A percentile compares a stretch with the other conserved stretches of the same genome.
These are phyloP conservation scores for Phyllostomus discolor DNA, from an alignment of 2,113 vertebrate genomes.

Conservation along the genomic window DNA sequence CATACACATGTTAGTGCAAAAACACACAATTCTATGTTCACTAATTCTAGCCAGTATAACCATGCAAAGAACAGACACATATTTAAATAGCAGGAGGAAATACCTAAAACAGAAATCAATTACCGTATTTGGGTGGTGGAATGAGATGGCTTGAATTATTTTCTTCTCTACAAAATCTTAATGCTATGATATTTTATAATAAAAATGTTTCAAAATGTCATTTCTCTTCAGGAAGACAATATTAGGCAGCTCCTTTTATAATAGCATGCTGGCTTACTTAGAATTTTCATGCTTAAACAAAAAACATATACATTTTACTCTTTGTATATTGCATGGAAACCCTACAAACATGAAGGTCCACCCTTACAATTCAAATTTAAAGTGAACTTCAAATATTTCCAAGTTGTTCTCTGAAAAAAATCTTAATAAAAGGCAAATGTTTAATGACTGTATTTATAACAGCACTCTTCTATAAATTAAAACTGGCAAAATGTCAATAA, in stretches of 20 bases:
- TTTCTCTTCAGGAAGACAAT: background rate
- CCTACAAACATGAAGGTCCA: background rate
- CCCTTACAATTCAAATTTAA: background rate
- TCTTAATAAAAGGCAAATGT: background rate
- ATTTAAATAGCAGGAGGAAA: background rate
- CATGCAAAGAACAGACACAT: background rate
- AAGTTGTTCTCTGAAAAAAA: background rate
- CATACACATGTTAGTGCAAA: background rate
- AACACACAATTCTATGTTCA: background rate
- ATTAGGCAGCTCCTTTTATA: background rate
- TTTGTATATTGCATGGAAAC: background rate
- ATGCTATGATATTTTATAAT: background rate
- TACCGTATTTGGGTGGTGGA: background rate
- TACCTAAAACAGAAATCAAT: background rate
- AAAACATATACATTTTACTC: background rate
- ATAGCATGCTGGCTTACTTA: background rate
- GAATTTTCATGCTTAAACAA: background rate
- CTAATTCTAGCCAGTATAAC: background rate
- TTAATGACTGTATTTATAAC: background rate
- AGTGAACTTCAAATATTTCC: background rate
- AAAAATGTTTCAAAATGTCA: background rate
- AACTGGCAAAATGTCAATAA: background rate
- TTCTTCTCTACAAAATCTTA: conserved; percentile 4
- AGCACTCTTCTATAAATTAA: background rate
- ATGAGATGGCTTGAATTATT: background rate